Conservation (phyloP, 2,888 invertebrate genomes). For the Callyntrura sp. region DNA sequence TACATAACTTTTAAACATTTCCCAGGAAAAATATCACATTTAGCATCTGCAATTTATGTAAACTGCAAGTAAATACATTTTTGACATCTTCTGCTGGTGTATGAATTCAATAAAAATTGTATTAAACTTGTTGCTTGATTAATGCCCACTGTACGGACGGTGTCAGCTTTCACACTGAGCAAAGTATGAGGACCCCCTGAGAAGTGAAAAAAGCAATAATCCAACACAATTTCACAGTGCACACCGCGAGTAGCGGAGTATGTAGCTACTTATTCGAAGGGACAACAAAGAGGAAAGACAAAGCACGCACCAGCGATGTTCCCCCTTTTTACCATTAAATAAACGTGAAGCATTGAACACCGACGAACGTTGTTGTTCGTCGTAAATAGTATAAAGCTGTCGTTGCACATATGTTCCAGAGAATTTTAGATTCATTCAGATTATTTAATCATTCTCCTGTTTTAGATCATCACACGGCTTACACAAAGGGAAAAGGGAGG, state of each 20-base stretch:
- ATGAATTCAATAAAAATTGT: slow-evolving; percentile 19
- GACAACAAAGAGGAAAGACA: slow-evolving; percentile 9
- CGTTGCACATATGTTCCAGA: slow-evolving; percentile 43
- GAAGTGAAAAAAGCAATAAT: slow-evolving; percentile 36
- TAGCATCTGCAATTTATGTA: background rate
- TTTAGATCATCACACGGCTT: slow-evolving; percentile 38
- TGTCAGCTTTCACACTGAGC: slow-evolving; percentile 20
- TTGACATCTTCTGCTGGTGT: background rate
- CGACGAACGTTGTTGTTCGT: too few relatives aligned
- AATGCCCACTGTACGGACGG: background rate
- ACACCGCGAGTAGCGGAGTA: background rate
- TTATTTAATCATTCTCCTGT: slow-evolving; percentile 31
- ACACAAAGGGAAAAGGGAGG: slow-evolving; percentile 22
- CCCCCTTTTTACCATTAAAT: slow-evolving; percentile 42
- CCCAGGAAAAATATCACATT: background rate
- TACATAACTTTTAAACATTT: background rate
- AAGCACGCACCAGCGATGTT: background rate
- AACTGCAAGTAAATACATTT: too few relatives aligned
- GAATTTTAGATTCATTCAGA: slow-evolving; percentile 48
- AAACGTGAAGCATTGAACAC: background rate
- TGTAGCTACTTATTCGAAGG: background rate
- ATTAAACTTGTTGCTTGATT: slow-evolving; percentile 70
- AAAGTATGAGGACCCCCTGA: slow-evolving; percentile 18
- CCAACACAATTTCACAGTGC: background rate
- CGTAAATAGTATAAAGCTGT: background rate